Base-by-base conservation (phyloP, 2,888 invertebrate species). In the Brachyopa scutellaris region DNA sequence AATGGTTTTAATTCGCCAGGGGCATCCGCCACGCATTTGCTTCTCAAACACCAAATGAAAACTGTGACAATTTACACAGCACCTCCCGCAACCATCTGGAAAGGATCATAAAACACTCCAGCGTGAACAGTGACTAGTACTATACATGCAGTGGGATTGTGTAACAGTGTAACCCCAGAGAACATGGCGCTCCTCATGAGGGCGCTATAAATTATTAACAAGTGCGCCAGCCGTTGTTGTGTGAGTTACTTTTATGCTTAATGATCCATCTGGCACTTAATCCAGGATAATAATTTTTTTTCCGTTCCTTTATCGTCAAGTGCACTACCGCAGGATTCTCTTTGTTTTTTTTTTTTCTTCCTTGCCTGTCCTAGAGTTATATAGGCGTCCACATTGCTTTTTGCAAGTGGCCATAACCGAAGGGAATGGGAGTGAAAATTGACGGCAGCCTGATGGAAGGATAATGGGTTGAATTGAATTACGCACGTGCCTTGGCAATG, bases 181-280 rank as follows among this genome's bases (percentile, higher is more conserved):
- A 61, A 59, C 70, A 51, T 31, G 51, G 13, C 38, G 42, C 53
- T 73, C 36, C 45, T 72, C 36, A 64, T 64, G 49, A 59, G 66
- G 29, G 59, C 40, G 26, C 64, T 53, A 82, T 82, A 82, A 82
- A 82, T 82, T 82, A 82, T 77, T 82, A 77, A 82, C 82, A 82
- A 82, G 82, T 82, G 59, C 55, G 77, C 61, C 82, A 82, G 73
- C 76, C 64, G 64, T 82, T 82, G 76, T 82, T 82, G 76, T 82
- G 69, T 76, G 76, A 82, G 70, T 70, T 82, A 82, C 80, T 76
- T 82, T 82, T 82, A 82, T 77, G 82, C 77, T 82, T 82, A 82
- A 82, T 82, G 82, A 82, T 82, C 82, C 82, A 77, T 82, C 77
- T 82, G 82, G 70, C 77, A 82, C 82, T 82, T 82, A 82, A 82